Evolutionary conservation across 2,113 vertebrate genomes (phyloP), one percentile per base, ranked within the genome.

Genomic region (Nothobranchius furzeri): DNA sequence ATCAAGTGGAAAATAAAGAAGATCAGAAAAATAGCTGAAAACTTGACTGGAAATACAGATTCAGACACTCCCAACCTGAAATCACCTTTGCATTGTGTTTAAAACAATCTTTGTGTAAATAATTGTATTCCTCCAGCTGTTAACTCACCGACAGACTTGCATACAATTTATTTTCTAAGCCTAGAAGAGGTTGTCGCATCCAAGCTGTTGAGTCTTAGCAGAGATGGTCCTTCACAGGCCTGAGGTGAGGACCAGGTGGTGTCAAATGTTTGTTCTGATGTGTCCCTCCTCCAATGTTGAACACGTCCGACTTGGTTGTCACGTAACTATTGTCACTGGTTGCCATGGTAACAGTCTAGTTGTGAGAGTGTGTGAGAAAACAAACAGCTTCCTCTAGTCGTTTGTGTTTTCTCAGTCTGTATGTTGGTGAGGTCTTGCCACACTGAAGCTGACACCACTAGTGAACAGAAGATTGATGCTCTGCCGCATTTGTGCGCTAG

Each of bases 311-410:
- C 53, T 6, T 30, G 40, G 11, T 40, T 58, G 64, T 73, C 15
- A 14, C 57, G 36, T 3, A 54, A 61, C 56, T 46, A 42, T 60
- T 66, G 77, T 0, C 59, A 57, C 20, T 7, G 47, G 82, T 82
- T 80, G 71, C 79, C 65, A 56, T 82, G 76, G 82, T 62, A 80
- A 87, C 76, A 70, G 47, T 76, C 79, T 76, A 64, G 57, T 66
- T 78, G 54, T 50, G 55, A 78, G 61, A 53, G 59, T 59, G 50
- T 73, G 58, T 46, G 57, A 60, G 67, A 72, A 54, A 66, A 49
- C 68, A 59, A 43, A 49, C 70, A 17, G 45, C 9, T 68, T 14
- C 55, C 58, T 48, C 17, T 57, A 55, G 2, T 60, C 58, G 57
- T 54, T 61, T 45, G 59, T 68, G 62, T 74, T 69, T 48, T 65